Conservation (phyloP, 2,797 vertebrate genomes). For the Premnoplex brunnescens region DNA sequence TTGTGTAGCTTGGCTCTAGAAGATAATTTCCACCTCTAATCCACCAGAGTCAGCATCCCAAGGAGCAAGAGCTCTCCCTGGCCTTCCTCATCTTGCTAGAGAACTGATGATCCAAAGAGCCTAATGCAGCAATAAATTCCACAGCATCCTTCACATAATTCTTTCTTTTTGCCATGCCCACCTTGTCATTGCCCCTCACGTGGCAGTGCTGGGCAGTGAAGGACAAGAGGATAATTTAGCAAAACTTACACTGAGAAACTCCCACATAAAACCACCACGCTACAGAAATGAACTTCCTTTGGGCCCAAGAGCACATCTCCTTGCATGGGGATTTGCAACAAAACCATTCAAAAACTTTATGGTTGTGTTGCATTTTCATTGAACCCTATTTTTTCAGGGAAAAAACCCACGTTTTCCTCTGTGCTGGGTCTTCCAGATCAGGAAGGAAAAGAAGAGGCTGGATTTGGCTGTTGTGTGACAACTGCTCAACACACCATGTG, state of each 20-base stretch:
- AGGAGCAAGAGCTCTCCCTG: background rate
- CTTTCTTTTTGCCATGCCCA: background rate
- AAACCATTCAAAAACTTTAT: background rate
- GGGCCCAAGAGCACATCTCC: background rate
- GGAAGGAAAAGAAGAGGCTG: background rate
- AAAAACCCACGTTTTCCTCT: rapidly evolving
- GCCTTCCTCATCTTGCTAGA: background rate
- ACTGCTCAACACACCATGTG: background rate
- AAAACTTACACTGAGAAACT: background rate
- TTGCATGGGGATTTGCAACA: background rate
- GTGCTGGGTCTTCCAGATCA: background rate
- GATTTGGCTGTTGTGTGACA: background rate
- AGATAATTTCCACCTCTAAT: background rate
- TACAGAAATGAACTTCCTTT: background rate
- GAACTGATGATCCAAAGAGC: background rate
- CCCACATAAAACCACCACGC: background rate
- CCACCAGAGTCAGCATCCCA: background rate
- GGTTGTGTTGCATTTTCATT: background rate
- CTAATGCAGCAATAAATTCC: background rate
- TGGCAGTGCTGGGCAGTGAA: background rate
- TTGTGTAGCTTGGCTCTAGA: background rate
- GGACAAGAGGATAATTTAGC: background rate
- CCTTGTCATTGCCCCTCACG: background rate
- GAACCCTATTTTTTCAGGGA: background rate
- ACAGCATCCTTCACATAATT: background rate